Evolutionary conservation across 1,140 invertebrate genomes (phyloP).

Genomic region (Armadillidium nasatum): DNA sequence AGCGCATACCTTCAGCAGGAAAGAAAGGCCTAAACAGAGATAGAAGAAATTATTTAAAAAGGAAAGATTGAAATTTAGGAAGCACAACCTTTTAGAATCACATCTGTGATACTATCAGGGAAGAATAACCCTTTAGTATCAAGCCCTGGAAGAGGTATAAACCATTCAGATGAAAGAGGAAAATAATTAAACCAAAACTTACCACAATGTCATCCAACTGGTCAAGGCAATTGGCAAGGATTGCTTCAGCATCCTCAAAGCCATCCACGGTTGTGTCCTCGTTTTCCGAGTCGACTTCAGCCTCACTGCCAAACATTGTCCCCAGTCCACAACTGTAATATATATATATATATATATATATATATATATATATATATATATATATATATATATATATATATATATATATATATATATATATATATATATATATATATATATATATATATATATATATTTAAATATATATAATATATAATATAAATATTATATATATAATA

Average conservation of each 20-base stretch:
- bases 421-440: neutral
- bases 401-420: constrained; percentile 10
- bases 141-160: no score
- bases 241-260: neutral
- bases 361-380: constrained; percentile 5
- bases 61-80: no score
- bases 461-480: neutral
- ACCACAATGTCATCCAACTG: neutral
- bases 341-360: constrained; percentile 10
- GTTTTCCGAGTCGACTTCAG: neutral
- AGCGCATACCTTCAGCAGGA: no score
- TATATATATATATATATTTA: constrained; percentile 4
- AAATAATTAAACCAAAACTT: neutral
- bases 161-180: no score
- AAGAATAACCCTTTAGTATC: no score
- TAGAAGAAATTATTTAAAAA: no score
- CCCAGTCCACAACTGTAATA: neutral
- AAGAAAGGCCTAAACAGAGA: no score
- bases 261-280: neutral
- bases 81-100: no score
- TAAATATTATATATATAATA: neutral
- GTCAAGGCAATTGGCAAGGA: neutral
- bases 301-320: neutral
- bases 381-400: constrained; percentile 1
- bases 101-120: no score